Base-by-base conservation (phyloP, 2,797 vertebrate genomes). In the Iguana delicatissima region DNA sequence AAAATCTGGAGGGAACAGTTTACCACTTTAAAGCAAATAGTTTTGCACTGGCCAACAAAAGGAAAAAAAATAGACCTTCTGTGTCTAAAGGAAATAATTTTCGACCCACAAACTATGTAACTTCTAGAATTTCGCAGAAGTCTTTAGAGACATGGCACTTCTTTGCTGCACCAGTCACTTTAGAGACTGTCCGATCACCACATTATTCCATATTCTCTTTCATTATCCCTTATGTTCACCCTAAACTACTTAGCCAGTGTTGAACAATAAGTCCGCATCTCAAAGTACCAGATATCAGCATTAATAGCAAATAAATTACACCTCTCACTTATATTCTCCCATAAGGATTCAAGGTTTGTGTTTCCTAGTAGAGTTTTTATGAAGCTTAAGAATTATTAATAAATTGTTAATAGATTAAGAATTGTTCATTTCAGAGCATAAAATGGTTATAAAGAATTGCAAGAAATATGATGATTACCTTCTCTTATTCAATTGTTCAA, bases 351-450 rank as follows among this genome's bases (percentile, higher is more conserved):
- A 1, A 8, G 83, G 52, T 84, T 10, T n/a, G 1, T 2, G 29
- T 16, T n/a, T 67, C 46, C 50, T 67, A 16, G 0, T 0, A 16
- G n/a, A 74, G 0, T 0, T 0, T 79, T 2, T 8, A 1, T 0
- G 80, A 55, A 81, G 52, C 91, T 46, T 46, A 46, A 46, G 42
- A 46, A 46, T 46, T 46, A 46, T 46, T 46, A 46, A 46, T 46
- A 46, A 46, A 46, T 46, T 46, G 42, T 46, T 46, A 46, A 46
- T 46, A 46, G 42, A 13, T 16, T 3, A 74, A 1, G 32, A n/a
- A 18, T 59, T 55, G 6, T 8, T 10, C 6, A 16, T 84, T 64
- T 73, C 32, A 83, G 52, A 81, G 46, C 29, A 83, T 35, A 26
- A 59, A 59, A 52, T 10, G 6, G 3, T 0, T 0, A 76, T 38